Conservation (phyloP, 2,888 invertebrate species). For the Phania funesta region DNA sequence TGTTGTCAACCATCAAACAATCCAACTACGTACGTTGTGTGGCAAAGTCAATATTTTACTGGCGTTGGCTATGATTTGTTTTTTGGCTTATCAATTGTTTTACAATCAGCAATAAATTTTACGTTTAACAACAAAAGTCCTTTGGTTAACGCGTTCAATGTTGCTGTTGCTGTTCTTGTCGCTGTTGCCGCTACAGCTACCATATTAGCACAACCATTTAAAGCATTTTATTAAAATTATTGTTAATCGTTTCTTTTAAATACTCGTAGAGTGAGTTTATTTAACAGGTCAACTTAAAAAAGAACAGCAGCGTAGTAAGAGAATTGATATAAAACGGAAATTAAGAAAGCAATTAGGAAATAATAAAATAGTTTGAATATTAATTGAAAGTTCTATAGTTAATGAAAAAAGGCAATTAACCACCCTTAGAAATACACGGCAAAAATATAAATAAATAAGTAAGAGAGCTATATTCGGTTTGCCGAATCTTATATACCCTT, state of each 20-base stretch:
- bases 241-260: constrained; percentile 66
- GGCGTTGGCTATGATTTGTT: constrained; percentile 62
- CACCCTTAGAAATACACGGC: too few species aligned
- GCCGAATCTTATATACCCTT: too few species aligned
- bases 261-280: constrained; percentile 16
- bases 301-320: neutral
- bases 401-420: neutral
- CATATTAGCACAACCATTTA: constrained; percentile 66
- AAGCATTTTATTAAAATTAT: constrained; percentile 66
- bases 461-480: too few species aligned
- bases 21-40: constrained; percentile 30
- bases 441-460: too few species aligned
- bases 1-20: constrained; percentile 60
- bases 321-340: constrained; percentile 37
- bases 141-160: neutral
- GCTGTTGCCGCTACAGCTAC: neutral
- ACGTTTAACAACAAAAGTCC: constrained; percentile 46
- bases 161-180: neutral
- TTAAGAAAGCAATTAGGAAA: constrained; percentile 50
- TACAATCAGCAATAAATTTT: constrained; percentile 70
- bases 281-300: neutral
- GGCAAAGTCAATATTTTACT: constrained; percentile 63
- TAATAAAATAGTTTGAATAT: constrained; percentile 47
- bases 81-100: constrained; percentile 68
- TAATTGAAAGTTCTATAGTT: neutral